Evolutionary conservation across 2,888 invertebrate genomes (phyloP), one percentile per base, ranked within the genome.

Genomic region (Allacma fusca): DNA sequence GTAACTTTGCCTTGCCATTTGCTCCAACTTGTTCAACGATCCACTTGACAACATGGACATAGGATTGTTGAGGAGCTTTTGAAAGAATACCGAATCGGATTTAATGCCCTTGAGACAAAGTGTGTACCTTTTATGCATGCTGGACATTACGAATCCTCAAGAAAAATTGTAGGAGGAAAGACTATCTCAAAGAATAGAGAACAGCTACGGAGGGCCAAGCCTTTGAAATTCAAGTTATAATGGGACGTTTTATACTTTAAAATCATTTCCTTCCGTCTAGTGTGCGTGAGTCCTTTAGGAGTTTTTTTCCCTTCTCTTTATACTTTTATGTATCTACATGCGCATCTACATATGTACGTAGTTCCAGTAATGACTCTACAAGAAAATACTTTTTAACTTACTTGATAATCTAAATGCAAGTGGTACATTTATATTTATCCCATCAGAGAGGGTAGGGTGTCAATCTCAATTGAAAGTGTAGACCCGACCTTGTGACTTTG

Each of bases 81-180:
- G 71, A 71, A 44, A 71, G 71, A 71, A 70, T 43, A 43, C 71
- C 59, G 71, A 71, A 71, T 71, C 71, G 71, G 71, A 71, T 71
- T 71, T 57, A 26, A 62, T 62, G 24, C 24, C 2, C 62, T 19
- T 21, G 57, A 57, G 57, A 34, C 34, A 34, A 34, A 34, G 34
- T 34, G 34, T 34, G 34, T 34, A 34, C 34, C 34, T 34, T n/a
- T 34, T 34, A 34, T 34, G 34, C 34, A 34, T 34, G 5, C 34
- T 34, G 34, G 5, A 4, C 34, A 34, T 34, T 34, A 9, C 9
- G 34, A 7, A 34, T 34, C 34, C 34, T 34, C 34, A 7, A n/a
- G n/a, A n/a, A n/a, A n/a, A 34, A 34, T 4, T 34, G 34, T 34
- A 34, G 34, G 34, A 7, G 34, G 34, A 34, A 34, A 4, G 9